Evolutionary conservation across 2,888 invertebrate species (phyloP), one percentile per base, ranked within the genome.

Genomic region (Copidosoma aretas): DNA sequence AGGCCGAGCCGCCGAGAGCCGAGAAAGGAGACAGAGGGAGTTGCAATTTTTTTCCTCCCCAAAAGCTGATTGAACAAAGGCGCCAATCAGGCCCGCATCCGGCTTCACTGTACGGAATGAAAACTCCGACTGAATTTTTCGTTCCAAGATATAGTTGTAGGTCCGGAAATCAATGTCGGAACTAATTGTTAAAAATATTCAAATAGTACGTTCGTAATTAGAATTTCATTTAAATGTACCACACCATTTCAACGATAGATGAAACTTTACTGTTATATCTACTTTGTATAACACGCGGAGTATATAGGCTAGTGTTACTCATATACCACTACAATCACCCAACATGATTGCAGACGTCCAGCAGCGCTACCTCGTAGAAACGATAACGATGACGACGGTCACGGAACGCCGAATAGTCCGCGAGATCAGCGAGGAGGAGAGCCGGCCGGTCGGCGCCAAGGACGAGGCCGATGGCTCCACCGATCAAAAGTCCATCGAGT

Each of bases 301-400:
- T n/a, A n/a, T n/a, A n/a, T n/a, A n/a, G n/a, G n/a, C n/a, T n/a
- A n/a, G n/a, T n/a, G n/a, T n/a, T n/a, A n/a, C n/a, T n/a, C n/a
- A n/a, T n/a, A n/a, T n/a, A n/a, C n/a, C n/a, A n/a, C n/a, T n/a
- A n/a, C n/a, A n/a, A n/a, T n/a, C n/a, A n/a, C n/a, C n/a, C 32
- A 32, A 32, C 8, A 8, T 32, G 32, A 32, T 46, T 46, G 12
- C 74, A 81, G 82, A 82, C 68, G 71, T 80, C 63, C 83, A 83
- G 64, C 87, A 87, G 77, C 85, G 86, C 64, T 88, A 87, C 80
- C 86, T 90, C 80, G 87, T 89, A 80, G 90, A 90, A 83, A 89
- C 89, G 74, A 88, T 89, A 80, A 89, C 89, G 75, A 88, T 89
- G 89, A 89, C 90, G 76, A 89, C 89, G 74, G 88, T 89, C 74